Conservation (phyloP, 2,888 invertebrate species). For the Eumacrocentrus americanus region DNA sequence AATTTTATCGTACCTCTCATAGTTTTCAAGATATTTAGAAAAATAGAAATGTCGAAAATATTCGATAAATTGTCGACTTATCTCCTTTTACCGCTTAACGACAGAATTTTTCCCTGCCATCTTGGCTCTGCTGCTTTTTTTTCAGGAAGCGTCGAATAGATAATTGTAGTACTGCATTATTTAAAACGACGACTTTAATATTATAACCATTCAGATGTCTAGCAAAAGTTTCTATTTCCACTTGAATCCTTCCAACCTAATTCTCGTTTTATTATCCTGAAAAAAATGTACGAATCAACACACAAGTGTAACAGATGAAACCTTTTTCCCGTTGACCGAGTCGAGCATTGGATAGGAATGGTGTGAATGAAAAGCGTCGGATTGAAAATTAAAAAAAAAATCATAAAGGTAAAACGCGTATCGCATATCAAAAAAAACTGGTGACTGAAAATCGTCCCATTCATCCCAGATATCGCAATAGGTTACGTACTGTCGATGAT, state of each 20-base stretch:
- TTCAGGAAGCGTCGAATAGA: neutral
- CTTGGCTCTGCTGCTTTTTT: too few species aligned
- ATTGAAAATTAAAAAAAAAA: slow-evolving; percentile 3
- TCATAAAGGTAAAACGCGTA: neutral
- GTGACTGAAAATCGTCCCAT: slow-evolving; percentile 14
- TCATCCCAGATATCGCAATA: neutral
- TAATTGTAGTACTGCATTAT: too few species aligned
- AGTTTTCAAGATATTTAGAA: too few species aligned
- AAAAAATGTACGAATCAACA: neutral
- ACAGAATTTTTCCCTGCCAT: too few species aligned
- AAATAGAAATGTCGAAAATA: too few species aligned
- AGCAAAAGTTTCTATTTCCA: too few species aligned
- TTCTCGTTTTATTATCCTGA: neutral
- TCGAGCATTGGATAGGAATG: neutral
- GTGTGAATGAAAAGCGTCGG: neutral
- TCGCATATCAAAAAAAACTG: slow-evolving; percentile 12
- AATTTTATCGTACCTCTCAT: too few species aligned
- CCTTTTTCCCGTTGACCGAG: neutral
- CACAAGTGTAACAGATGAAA: neutral
- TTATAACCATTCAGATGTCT: neutral
- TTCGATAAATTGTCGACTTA: too few species aligned
- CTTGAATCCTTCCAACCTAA: neutral
- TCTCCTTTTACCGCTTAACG: too few species aligned
- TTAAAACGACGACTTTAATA: neutral
- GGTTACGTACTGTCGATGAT: neutral